phyloP scores from a whole-genome alignment of 2,113 vertebrate species.

The Crotophaga sulcirostris region DNA sequence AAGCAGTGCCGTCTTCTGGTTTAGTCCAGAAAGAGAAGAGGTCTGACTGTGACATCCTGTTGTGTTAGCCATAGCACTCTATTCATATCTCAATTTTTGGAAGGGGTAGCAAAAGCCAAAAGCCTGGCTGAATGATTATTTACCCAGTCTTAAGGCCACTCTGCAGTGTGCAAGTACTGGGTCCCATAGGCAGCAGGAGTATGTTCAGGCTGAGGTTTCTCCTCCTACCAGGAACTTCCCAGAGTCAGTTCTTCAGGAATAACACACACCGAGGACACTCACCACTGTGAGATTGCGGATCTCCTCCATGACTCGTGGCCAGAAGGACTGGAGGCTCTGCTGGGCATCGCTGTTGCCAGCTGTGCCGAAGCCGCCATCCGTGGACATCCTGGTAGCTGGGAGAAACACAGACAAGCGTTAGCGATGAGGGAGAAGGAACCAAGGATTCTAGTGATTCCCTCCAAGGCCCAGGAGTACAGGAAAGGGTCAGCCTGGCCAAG shows the following conservation, averaged over 20 bases:
- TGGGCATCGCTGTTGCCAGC: slow-evolving; percentile 89
- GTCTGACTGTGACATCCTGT: too few species aligned
- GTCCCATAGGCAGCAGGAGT: not conserved
- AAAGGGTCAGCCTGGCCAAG: not conserved
- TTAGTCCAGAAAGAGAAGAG: not conserved
- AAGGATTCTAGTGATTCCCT: not conserved
- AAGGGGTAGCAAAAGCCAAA: not conserved
- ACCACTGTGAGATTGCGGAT: slow-evolving; percentile 96
- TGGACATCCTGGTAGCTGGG: slow-evolving; percentile 86
- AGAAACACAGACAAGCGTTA: not conserved
- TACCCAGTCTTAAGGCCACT: not conserved
- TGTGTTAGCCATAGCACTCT: too few species aligned
- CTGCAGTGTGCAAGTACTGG: rapidly evolving
- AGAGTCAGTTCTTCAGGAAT: not conserved
- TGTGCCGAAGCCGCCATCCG: slow-evolving; percentile 87
- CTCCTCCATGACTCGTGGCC: slow-evolving; percentile 98
- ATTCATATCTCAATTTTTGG: too few species aligned
- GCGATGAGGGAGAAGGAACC: not conserved
- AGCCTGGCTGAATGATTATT: not conserved
- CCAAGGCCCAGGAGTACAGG: not conserved
- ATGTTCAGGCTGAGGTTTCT: rapidly evolving
- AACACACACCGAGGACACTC: not conserved
- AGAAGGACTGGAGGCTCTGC: slow-evolving; percentile 96
- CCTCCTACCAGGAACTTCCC: not conserved
- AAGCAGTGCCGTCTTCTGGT: rapidly evolving